Percentiles rank a stretch among this genome's conserved stretches.
These are phyloP conservation scores for Onychomys torridus DNA, from an alignment of 2,797 vertebrate genomes.

Conservation along the genomic window DNA sequence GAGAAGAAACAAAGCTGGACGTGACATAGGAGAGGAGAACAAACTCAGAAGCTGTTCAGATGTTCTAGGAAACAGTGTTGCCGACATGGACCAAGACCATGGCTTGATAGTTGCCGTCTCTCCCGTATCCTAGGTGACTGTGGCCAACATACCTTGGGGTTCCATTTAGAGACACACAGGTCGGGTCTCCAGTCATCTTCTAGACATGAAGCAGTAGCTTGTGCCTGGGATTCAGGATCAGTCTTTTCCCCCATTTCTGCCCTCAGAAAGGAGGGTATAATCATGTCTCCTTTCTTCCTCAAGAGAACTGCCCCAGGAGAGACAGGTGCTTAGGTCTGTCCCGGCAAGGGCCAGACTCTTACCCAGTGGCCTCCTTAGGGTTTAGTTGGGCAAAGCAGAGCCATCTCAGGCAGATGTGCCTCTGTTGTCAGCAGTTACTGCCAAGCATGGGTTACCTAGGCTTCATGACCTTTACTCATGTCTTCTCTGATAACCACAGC, in stretches of 20 bases:
- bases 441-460: neutral
- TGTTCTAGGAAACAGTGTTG: neutral
- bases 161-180: neutral
- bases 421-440: no score
- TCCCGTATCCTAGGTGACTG: neutral
- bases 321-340: neutral
- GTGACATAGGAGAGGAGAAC: neutral
- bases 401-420: neutral
- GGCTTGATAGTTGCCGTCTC: neutral
- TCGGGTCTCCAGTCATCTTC: neutral
- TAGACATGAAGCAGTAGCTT: neutral
- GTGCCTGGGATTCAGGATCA: neutral
- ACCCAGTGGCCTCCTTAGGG: neutral
- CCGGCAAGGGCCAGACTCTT: neutral
- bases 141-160: neutral
- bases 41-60: neutral
- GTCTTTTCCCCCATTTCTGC: neutral
- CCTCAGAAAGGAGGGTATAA: neutral
- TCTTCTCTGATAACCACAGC: neutral
- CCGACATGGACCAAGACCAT: neutral
- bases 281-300: neutral
- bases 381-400: neutral
- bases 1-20: neutral
- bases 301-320: neutral
- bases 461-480: neutral